Conservation (phyloP, 2,113 vertebrate genomes). For the Erythrocercus mccallii region DNA sequence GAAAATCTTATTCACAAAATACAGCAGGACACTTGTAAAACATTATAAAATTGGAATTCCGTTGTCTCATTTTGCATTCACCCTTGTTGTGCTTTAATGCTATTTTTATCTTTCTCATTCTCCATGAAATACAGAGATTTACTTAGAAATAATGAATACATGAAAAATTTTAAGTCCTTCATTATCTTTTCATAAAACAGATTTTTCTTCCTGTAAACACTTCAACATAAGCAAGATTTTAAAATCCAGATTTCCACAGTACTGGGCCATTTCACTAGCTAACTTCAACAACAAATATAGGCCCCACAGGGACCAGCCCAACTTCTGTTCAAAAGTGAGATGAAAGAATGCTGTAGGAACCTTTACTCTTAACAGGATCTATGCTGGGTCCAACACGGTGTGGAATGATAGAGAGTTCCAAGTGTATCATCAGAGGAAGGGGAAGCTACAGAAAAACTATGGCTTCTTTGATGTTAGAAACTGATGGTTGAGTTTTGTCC, state of each 20-base stretch:
- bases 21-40: background rate
- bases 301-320: background rate
- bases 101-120: background rate
- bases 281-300: background rate
- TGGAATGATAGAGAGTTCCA: background rate
- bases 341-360: background rate
- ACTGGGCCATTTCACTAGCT: background rate
- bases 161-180: background rate
- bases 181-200: background rate
- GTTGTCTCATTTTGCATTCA: background rate
- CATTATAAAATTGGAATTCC: background rate
- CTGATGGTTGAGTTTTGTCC: fast-evolving
- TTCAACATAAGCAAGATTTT: background rate
- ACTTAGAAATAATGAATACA: background rate
- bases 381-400: background rate
- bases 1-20: background rate
- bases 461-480: background rate
- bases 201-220: background rate
- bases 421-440: background rate
- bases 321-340: background rate
- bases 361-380: background rate
- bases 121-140: background rate
- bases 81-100: background rate
- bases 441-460: background rate
- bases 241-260: background rate